Percentiles rank a stretch among this genome's conserved stretches.
Conservation (phyloP, 2,113 vertebrate species). For the Oceanites oceanicus region DNA sequence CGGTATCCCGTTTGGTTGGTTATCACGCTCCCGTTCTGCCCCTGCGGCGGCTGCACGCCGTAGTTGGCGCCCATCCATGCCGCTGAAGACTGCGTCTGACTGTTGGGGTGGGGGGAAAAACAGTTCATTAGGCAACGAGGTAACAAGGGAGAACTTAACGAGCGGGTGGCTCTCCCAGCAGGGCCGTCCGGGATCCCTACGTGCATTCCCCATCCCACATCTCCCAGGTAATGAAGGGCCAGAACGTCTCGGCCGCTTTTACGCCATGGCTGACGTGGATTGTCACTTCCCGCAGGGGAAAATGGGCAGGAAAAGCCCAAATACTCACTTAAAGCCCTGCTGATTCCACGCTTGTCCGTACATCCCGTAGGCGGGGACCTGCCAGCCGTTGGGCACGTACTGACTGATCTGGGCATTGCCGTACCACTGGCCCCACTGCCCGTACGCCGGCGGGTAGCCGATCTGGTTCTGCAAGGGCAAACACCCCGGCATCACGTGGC, state of each 20-base stretch:
- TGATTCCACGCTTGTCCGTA: conserved; percentile 96
- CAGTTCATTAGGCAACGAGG: background rate
- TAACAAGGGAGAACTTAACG: background rate
- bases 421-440: conserved; percentile 98
- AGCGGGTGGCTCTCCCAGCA: background rate
- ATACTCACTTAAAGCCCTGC: conserved; percentile 93
- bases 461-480: conserved; percentile 86
- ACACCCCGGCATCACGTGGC: background rate
- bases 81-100: conserved; percentile 88
- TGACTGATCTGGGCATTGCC: conserved; percentile 92
- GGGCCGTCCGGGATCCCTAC: background rate
- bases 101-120: conserved; percentile 29
- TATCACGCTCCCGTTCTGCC: conserved; percentile 88
- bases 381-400: conserved; percentile 96
- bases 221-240: too few relatives aligned
- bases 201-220: background rate
- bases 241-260: too few relatives aligned
- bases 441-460: conserved; percentile 88
- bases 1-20: conserved; percentile 88
- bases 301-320: background rate
- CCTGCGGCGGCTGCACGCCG: conserved; percentile 82
- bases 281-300: accelerated
- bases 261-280: accelerated
- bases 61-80: conserved; percentile 88
- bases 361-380: conserved; percentile 91